Conservation (phyloP, 2,113 vertebrate species). For the Pedionomus torquatus region DNA sequence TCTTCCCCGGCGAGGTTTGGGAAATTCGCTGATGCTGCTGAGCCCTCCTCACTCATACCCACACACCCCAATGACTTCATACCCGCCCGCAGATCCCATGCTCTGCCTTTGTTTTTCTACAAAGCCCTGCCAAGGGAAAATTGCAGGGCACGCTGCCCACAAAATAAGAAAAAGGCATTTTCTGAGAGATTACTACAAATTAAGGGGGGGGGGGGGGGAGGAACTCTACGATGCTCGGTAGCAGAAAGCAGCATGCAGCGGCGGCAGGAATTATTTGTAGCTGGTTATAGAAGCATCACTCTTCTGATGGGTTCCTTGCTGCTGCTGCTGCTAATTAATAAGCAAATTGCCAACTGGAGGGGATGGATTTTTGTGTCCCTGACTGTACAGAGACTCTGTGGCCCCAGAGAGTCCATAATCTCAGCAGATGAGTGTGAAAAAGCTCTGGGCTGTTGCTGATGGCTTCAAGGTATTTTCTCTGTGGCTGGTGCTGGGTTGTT, state of each 20-base stretch:
- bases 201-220: not conserved
- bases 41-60: not conserved
- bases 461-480: not conserved
- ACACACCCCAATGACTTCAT: constrained; percentile 7
- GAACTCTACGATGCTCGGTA: accelerated
- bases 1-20: not conserved
- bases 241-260: not conserved
- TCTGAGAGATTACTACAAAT: not conserved
- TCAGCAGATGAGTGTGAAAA: not conserved
- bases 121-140: not conserved
- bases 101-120: not conserved
- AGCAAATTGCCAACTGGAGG: not conserved
- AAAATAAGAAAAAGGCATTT: not conserved
- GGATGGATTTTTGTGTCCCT: not conserved
- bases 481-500: not conserved
- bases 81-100: not conserved
- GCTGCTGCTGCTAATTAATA: not conserved
- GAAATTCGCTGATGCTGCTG: constrained; percentile 43
- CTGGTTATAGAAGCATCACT: not conserved
- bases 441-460: accelerated
- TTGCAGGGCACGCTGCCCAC: not conserved
- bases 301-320: accelerated
- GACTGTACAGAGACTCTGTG: not conserved
- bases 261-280: not conserved
- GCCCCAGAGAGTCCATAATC: not conserved